Conservation (phyloP, 2,888 invertebrate genomes). For the Ferrisia virgata region DNA sequence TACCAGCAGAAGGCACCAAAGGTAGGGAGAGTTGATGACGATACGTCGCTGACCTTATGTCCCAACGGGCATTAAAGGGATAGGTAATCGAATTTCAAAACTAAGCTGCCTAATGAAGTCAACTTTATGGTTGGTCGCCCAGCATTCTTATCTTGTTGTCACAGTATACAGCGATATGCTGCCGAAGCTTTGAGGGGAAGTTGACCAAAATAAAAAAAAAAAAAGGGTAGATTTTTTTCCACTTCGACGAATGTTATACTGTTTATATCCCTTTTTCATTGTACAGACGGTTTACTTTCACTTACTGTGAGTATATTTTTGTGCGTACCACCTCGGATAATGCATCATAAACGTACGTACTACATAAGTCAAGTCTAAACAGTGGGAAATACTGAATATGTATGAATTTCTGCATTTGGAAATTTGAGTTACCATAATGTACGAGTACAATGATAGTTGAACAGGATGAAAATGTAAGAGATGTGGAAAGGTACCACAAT, state of each 20-base stretch:
- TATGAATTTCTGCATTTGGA: too few species aligned
- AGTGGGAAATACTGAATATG: too few species aligned
- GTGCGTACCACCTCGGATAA: too few species aligned
- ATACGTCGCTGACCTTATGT: constrained; percentile 39
- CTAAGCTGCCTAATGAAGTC: constrained; percentile 46
- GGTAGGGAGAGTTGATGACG: background rate
- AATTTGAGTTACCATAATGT: too few species aligned
- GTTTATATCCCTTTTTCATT: background rate
- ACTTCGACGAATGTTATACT: background rate
- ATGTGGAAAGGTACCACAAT: too few species aligned
- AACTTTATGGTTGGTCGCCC: constrained; percentile 45
- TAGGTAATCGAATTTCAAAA: constrained; percentile 40
- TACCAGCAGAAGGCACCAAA: background rate
- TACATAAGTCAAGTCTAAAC: too few species aligned
- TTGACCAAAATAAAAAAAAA: background rate
- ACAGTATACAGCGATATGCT: constrained; percentile 39
- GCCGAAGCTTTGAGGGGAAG: background rate
- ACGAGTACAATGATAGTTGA: too few species aligned
- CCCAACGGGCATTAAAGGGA: constrained; percentile 36
- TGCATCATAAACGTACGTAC: too few species aligned
- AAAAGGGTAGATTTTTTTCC: constrained; percentile 6
- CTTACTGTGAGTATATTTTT: too few species aligned
- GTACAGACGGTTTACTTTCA: too few species aligned
- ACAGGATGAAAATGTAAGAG: too few species aligned
- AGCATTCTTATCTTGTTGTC: constrained; percentile 45